Base-by-base conservation (phyloP, 2,797 vertebrate genomes). In the Megaceryle alcyon region DNA sequence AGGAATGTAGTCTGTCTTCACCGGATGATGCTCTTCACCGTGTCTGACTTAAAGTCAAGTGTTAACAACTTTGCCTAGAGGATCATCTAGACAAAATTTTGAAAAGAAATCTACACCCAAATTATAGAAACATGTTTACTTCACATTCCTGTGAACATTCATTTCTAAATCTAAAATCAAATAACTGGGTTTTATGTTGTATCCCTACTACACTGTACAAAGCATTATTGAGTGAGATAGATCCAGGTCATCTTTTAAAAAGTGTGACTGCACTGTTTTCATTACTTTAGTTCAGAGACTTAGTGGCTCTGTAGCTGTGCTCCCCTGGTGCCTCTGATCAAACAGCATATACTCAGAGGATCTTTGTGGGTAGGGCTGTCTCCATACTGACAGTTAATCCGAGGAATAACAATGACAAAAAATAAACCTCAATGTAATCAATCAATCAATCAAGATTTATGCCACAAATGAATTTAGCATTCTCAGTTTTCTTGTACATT, bases 241-340 rank as follows among this genome's bases (percentile, higher is more conserved):
- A 46, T 56, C 23, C 20, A 44, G 23, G 16, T 59, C n/a, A 31
- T 57, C 23, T 39, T 82, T 64, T 86, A 19, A 39, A 70, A 70
- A 25, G 5, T 20, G 21, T 1, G 0, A 25, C 3, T 29, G 51
- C 10, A 8, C 3, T 35, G 15, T 79, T 82, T 49, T 12, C 6
- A 49, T 49, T 64, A 23, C 29, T 66, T 63, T 43, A 54, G 29
- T 60, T 44, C 19, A 73, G 9, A 51, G 35, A 35, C 44, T 37
- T 35, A 26, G 43, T 51, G 37, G 16, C 14, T 61, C 16, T 44
- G 14, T 28, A 70, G 41, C 18, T n/a, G 13, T 61, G 14, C 9
- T 86, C 18, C 12, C 7, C 41, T 39, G 18, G 21, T 70, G 7
- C 31, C 14, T 37, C 23, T 78, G 49, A n/a, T 29, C 26, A 57